These are phyloP conservation scores for Cistogaster globosa DNA, from an alignment of 2,888 invertebrate genomes.

Conservation along the genomic window DNA sequence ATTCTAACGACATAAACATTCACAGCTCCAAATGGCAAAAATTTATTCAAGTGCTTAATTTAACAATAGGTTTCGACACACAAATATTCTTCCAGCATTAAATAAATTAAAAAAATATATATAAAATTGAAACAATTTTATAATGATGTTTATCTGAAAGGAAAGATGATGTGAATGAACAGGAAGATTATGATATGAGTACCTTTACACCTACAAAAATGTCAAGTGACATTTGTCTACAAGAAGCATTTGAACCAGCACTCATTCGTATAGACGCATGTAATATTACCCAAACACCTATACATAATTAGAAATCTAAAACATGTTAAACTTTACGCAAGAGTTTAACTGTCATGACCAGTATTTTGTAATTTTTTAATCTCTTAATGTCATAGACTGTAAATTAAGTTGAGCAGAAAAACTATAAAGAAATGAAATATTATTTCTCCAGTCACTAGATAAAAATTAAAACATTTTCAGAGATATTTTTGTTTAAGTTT, in stretches of 20 bases:
- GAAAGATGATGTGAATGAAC: constrained; percentile 38
- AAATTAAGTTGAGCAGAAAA: neutral
- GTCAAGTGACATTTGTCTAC: constrained; percentile 53
- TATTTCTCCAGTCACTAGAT: neutral
- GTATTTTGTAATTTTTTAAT: constrained; percentile 49
- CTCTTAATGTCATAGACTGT: neutral
- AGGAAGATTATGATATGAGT: constrained; percentile 21
- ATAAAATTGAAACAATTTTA: constrained; percentile 12
- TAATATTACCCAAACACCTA: neutral
- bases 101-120: constrained; percentile 49
- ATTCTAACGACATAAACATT: too few relatives aligned
- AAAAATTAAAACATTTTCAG: neutral
- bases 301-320: constrained; percentile 1
- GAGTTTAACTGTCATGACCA: constrained; percentile 61
- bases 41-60: constrained; percentile 61
- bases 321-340: constrained; percentile 36
- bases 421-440: too few relatives aligned
- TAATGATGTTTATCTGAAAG: constrained; percentile 55
- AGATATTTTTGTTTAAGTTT: too few relatives aligned
- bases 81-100: constrained; percentile 15
- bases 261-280: too few relatives aligned
- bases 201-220: constrained; percentile 65
- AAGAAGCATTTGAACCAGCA: neutral
- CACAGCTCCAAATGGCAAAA: neutral
- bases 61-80: constrained; percentile 51